Conservation (phyloP, 2,888 invertebrate species). For the Syrista parreyssii region DNA sequence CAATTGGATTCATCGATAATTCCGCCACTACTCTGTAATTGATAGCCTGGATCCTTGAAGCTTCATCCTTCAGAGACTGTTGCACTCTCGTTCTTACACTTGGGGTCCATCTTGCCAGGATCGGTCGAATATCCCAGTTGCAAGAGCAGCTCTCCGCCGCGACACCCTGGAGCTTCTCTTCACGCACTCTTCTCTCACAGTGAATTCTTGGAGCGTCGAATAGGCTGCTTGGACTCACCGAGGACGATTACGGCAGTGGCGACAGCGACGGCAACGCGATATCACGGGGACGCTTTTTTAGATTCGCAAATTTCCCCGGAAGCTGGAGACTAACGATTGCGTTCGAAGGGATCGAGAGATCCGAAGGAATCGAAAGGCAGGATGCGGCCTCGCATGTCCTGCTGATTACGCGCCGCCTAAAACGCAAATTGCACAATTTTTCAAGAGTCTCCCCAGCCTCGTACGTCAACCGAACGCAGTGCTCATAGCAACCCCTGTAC, state of each 20-base stretch:
- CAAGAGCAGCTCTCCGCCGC: not conserved
- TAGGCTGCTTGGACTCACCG: not conserved
- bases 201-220: not conserved
- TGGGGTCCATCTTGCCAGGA: not conserved
- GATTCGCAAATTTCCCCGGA: not conserved
- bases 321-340: not conserved
- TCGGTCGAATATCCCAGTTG: not conserved
- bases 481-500: not conserved
- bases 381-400: not conserved
- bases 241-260: slow-evolving; percentile 26
- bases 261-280: slow-evolving; percentile 35
- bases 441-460: not conserved
- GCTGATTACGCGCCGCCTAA: not conserved
- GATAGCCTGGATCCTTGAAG: not conserved
- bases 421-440: not conserved
- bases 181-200: no score
- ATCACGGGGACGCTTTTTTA: not conserved
- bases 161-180: not conserved
- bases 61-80: not conserved
- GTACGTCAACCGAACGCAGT: not conserved
- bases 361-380: not conserved
- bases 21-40: not conserved
- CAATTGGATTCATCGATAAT: not conserved
- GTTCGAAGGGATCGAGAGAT: not conserved
- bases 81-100: not conserved